These are phyloP conservation scores for Bombus terrestris DNA, from an alignment of 1,140 invertebrate genomes.

Conservation along the genomic window DNA sequence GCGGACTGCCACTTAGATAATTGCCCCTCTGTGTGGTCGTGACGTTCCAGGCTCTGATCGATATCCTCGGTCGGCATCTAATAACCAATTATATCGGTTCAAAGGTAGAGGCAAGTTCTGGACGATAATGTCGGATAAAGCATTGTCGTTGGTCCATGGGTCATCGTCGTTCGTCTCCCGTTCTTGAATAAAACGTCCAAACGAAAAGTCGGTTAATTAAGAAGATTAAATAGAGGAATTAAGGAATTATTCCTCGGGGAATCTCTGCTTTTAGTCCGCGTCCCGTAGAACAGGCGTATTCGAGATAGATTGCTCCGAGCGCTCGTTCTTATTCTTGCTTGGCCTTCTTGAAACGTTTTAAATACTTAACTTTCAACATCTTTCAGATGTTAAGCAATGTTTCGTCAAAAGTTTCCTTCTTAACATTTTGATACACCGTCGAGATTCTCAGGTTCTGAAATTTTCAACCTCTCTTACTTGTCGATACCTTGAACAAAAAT, in stretches of 20 bases:
- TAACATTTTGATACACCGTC: not conserved
- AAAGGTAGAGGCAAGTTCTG: conserved; percentile 10
- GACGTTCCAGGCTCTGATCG: conserved; percentile 36
- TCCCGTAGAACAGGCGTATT: not conserved
- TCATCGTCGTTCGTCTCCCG: no score
- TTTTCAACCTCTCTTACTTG: not conserved
- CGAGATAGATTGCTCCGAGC: not conserved
- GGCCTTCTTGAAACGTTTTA: not conserved
- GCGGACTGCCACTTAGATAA: conserved; percentile 52
- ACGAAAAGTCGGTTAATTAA: conserved; percentile 30
- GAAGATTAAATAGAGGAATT: conserved; percentile 19
- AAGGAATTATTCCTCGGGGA: not conserved
- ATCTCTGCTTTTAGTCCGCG: not conserved
- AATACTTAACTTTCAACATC: not conserved
- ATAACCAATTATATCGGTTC: conserved; percentile 55
- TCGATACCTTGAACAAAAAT: no score
- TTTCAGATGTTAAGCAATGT: not conserved
- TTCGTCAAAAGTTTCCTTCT: not conserved
- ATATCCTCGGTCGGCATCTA: conserved; percentile 39
- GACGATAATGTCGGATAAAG: conserved; percentile 19
- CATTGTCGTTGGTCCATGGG: not conserved
- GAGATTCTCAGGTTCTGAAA: not conserved
- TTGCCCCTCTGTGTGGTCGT: conserved; percentile 33
- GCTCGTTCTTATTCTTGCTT: not conserved
- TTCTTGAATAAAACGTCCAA: not conserved